Base-by-base conservation (phyloP, 2,888 invertebrate species). In the Aphidoletes aphidimyza region DNA sequence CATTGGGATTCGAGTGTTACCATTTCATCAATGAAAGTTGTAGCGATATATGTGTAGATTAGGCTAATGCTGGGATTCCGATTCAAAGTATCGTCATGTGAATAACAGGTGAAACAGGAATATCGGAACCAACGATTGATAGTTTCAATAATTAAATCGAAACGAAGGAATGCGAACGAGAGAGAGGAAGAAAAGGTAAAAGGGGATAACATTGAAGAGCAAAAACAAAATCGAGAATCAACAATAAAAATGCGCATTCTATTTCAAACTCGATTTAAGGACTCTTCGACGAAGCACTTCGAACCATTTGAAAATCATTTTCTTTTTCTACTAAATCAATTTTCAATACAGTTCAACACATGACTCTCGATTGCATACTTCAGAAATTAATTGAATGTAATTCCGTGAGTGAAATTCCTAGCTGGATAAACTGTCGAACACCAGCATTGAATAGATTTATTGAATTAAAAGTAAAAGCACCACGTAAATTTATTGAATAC, bases 81-180 rank as follows among this genome's bases (percentile, higher is more conserved):
- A 69, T 69, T 69, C 30, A 11, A 69, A n/a, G 11, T 22, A 11
- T 2, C 26, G 26, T 3, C 47, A 47, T 47, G 11, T 14, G 17
- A 47, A 47, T 47, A 19, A 19, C 8, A 6, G 17, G 2, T 14
- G 11, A 54, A 26, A 54, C n/a, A 26, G 22, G 22, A 54, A 3
- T 22, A 26, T 26, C 11, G 3, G 54, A 54, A 14, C 3, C 2
- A 5, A 0, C 54, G 26, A 26, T 54, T 54, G 54, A 54, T 54
- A 54, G 54, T 54, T 54, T 54, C 54, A 69, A 69, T 30, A 69
- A 30, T 69, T 69, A n/a, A 69, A 14, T 69, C 69, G 30, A 8
- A 14, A 2, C 47, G 47, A 47, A 47, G 2, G 47, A 6, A 19
- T 19, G 42, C 6, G 42, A 42, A 14, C 6, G 47, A 47, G 47